Evolutionary conservation across 92 coral and sea anemone genomes (phyloP), one percentile per base, ranked within the genome.

Genomic region (Desmophyllum pertusum): DNA sequence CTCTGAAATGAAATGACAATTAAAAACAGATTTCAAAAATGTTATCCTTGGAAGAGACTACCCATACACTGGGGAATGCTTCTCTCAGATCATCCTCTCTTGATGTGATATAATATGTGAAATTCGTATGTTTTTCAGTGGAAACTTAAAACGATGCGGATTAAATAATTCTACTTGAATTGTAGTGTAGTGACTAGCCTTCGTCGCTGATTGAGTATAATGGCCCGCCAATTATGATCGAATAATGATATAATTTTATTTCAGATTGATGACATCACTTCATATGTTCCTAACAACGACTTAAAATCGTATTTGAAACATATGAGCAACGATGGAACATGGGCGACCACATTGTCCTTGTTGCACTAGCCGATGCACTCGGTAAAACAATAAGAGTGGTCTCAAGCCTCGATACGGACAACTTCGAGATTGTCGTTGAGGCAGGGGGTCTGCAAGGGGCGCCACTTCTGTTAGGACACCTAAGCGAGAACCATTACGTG

Each of bases 281-380:
- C 55, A 8, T 53, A 31, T 14, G 68, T 76, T 17, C 81, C 81
- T 1, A 76, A 57, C 64, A 57, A 57, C 5, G 18, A 57, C 64
- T 57, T 57, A 3, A 57, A 57, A 57, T 57, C 64, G 5, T 57
- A 4, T 57, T 57, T 57, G 64, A 57, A 3, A 21, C 21, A 55
- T 51, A 76, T 53, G 81, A 76, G 81, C 31, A 19, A 27, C 69
- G 68, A 76, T 41, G 43, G 43, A 7, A 41, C 43, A 41, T 41
- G 43, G 43, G 43, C 29, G 64, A 57, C 64, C 64, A 57, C 64
- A 57, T 57, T 57, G 64, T 57, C 64, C 64, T 57, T 57, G 64
- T 57, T 57, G 64, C 64, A 3, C 64, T 57, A 14, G 64, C 64
- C 18, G 10, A 57, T 57, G 5, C 18, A 4, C 64, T 57, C 3